phyloP scores from a whole-genome alignment of 1,140 invertebrate genomes.

The Spodoptera litura region DNA sequence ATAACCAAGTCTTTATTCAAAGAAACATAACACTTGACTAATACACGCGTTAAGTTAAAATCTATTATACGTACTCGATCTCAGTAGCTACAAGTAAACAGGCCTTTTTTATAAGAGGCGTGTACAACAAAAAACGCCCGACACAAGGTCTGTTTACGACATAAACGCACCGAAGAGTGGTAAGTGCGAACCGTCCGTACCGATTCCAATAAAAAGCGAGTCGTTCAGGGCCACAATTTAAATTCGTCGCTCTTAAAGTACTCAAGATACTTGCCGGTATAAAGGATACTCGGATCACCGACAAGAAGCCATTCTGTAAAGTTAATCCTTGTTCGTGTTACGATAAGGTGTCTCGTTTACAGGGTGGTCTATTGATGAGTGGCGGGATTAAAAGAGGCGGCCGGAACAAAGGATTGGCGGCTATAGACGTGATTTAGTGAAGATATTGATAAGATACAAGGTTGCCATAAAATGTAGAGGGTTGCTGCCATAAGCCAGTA shows the following conservation, averaged over 20 bases:
- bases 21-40: conserved; percentile 1
- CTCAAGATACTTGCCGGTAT: conserved; percentile 27
- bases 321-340: conserved; percentile 39
- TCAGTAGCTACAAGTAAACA: conserved; percentile 38
- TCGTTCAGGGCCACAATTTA: conserved; percentile 43
- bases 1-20: too few relatives aligned
- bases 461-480: background rate
- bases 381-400: background rate
- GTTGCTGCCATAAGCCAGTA: too few relatives aligned
- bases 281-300: conserved; percentile 19
- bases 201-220: conserved; percentile 44
- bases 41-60: background rate
- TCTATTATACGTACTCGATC: conserved; percentile 3
- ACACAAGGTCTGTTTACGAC: conserved; percentile 42
- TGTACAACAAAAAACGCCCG: conserved; percentile 26
- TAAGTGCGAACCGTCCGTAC: conserved; percentile 34
- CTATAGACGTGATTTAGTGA: conserved; percentile 23
- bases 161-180: conserved; percentile 29
- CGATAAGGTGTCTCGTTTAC: conserved; percentile 18
- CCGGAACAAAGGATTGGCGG: conserved; percentile 12
- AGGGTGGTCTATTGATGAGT: conserved; percentile 42
- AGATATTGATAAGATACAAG: conserved; percentile 6
- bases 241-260: conserved; percentile 44
- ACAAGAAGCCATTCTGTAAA: conserved; percentile 30
- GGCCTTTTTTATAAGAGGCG: conserved; percentile 19